Base-by-base conservation (phyloP, 2,113 vertebrate species). In the Chitala chitala region DNA sequence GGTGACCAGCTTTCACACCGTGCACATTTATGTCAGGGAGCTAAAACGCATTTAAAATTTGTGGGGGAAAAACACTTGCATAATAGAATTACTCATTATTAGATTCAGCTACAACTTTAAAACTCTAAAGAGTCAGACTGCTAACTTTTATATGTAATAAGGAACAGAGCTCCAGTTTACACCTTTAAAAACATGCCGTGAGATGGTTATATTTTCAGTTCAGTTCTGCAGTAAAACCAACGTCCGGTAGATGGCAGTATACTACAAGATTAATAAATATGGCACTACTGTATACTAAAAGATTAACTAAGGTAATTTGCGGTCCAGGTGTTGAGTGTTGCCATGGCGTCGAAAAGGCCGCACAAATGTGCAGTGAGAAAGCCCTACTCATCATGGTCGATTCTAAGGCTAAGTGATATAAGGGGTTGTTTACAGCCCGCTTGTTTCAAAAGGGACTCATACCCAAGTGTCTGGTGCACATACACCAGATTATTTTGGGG, bases 171-270 rank as follows among this genome's bases (percentile, higher is more conserved):
- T 20, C 59, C 33, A 38, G 59, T 9, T 7, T 8, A 3, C 20
- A 20, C 56, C 15, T 63, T 63, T 9, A 15, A 10, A 63, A 38
- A 9, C 29, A 63, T 63, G 10, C 33, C 33, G 38, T 3, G 59
- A 29, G n/a, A n/a, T n/a, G n/a, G n/a, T 46, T 6, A 6, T 38
- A 4, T 38, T 38, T 7, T 20, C 6, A 7, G 33, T 63, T 9
- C 8, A 38, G 31, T n/a, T n/a, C 33, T 38, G 59, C 59, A 63
- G 59, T 8, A 2, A 5, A 33, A 36, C 59, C 59, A 33, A 29
- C 59, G 33, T 8, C 59, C 59, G 33, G n/a, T 20, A 63, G 59
- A 63, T 63, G 59, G 59, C 59, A 36, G 29, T 63, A 8, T n/a
- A 33, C 59, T 8, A 15, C 59, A 63, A 63, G 59, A 17, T 63